phyloP scores from a whole-genome alignment of 2,888 invertebrate genomes.

The Cataglyphis livida region DNA sequence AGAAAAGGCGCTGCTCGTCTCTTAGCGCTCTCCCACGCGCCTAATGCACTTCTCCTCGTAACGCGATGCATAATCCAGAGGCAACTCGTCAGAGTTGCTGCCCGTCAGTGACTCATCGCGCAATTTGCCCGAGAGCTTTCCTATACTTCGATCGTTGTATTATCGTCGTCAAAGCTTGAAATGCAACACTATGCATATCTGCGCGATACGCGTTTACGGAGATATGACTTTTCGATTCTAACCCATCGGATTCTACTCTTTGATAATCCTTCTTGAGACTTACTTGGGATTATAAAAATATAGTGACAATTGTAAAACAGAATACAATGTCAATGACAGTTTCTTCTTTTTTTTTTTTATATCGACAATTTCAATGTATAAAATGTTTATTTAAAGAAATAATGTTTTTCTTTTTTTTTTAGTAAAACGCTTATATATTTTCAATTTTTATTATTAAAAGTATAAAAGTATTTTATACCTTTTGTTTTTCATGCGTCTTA shows the following conservation, averaged over 20 bases:
- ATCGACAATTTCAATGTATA: too few relatives aligned
- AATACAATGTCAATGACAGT: too few relatives aligned
- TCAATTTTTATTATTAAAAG: too few relatives aligned
- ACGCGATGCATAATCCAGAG: constrained; percentile 31
- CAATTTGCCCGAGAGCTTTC: constrained; percentile 14
- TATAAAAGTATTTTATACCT: too few relatives aligned
- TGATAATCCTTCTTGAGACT: not conserved
- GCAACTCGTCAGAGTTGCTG: not conserved
- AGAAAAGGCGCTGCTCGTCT: not conserved
- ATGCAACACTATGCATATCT: not conserved
- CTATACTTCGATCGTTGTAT: not conserved
- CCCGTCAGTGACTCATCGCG: constrained; percentile 25
- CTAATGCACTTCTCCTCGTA: constrained; percentile 10
- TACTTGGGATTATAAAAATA: too few relatives aligned
- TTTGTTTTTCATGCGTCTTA: not conserved
- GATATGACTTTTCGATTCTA: too few relatives aligned
- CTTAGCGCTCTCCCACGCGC: not conserved
- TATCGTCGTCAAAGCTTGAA: constrained; percentile 8
- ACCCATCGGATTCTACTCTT: not conserved
- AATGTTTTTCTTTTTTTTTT: too few relatives aligned
- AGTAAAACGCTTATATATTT: too few relatives aligned
- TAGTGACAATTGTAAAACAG: too few relatives aligned
- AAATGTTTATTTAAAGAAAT: too few relatives aligned
- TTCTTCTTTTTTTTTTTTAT: too few relatives aligned
- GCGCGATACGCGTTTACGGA: not conserved